Conservation (phyloP, 2,888 invertebrate species). For the Tetragnatha montana region DNA sequence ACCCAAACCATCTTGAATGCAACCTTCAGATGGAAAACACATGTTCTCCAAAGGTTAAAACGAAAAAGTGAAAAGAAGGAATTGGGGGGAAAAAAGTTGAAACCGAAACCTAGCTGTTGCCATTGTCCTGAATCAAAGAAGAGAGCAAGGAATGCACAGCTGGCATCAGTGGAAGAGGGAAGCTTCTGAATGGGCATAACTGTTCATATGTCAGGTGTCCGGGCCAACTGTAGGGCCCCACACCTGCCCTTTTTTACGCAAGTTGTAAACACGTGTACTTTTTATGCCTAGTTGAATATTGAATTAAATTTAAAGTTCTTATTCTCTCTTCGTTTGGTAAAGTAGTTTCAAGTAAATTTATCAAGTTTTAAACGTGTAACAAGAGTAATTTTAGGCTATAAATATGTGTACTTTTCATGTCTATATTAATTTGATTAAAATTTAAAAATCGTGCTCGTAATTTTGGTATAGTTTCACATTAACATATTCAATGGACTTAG, state of each 20-base stretch:
- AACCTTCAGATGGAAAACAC: background rate
- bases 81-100: background rate
- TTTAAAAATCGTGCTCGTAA: too few species aligned
- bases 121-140: background rate
- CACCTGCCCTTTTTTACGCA: background rate
- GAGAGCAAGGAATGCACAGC: background rate
- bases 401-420: too few species aligned
- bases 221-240: background rate
- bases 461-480: too few species aligned
- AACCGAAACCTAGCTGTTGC: background rate
- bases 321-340: too few species aligned
- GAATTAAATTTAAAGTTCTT: too few species aligned
- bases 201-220: background rate
- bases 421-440: too few species aligned
- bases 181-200: background rate
- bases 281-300: too few species aligned
- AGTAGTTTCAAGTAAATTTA: too few species aligned
- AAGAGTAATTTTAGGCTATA: too few species aligned
- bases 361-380: too few species aligned
- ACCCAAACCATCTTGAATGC: background rate
- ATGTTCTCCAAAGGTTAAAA: background rate
- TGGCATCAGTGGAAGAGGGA: background rate
- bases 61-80: background rate
- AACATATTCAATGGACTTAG: too few species aligned
- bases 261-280: background rate